These are phyloP conservation scores for Lepidonotus clava DNA, from an alignment of 2,888 invertebrate genomes.

Conservation along the genomic window DNA sequence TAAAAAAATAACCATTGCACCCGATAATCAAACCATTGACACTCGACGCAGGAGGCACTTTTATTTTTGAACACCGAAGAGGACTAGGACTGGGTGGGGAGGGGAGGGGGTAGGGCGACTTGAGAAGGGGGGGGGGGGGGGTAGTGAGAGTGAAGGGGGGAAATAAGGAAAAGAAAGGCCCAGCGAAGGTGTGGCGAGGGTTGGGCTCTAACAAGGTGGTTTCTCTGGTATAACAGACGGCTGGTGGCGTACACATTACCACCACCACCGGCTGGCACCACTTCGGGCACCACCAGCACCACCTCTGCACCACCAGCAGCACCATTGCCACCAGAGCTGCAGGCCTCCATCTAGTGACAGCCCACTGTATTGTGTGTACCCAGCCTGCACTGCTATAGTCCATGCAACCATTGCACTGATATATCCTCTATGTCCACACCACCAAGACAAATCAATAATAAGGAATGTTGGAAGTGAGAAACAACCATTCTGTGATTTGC, in stretches of 20 bases:
- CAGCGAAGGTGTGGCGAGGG: not conserved
- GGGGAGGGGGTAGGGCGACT: not conserved
- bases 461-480: too few species aligned
- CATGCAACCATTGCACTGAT: too few species aligned
- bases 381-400: not conserved
- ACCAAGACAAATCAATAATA: too few species aligned
- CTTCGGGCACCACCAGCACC: too few species aligned
- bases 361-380: not conserved
- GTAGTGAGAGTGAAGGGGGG: not conserved
- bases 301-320: not conserved
- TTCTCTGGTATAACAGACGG: slow-evolving; percentile 7
- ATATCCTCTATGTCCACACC: too few species aligned
- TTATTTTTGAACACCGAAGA: too few species aligned
- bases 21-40: too few species aligned
- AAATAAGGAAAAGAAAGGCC: not conserved
- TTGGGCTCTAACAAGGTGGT: not conserved
- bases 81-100: not conserved
- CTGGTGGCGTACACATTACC: not conserved
- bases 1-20: too few species aligned
- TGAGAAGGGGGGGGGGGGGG: not conserved
- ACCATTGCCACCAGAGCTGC: not conserved
- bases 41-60: too few species aligned
- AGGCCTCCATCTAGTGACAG: not conserved
- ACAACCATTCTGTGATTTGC: too few species aligned
- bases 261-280: too few species aligned